phyloP scores from a whole-genome alignment of 2,888 invertebrate species.

The Agrotis segetum region DNA sequence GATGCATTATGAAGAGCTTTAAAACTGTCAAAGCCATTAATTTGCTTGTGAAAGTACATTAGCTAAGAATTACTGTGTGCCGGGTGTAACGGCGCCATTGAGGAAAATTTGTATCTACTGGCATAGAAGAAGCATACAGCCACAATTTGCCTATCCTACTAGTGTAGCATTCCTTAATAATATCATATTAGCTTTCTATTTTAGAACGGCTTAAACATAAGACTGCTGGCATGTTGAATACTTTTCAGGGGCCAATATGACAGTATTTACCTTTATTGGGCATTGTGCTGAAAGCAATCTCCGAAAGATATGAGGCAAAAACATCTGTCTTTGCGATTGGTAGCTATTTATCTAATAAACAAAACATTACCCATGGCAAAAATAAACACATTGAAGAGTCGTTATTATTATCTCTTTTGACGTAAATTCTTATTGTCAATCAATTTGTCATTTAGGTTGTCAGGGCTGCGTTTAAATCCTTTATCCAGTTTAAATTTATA shows the following conservation, averaged over 20 bases:
- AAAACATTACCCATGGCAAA: constrained; percentile 7
- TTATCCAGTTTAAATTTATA: too few relatives aligned
- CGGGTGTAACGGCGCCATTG: not conserved
- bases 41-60: constrained; percentile 17
- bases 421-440: not conserved
- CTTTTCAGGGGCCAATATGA: not conserved
- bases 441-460: not conserved
- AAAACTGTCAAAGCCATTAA: not conserved
- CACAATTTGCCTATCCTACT: not conserved
- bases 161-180: not conserved
- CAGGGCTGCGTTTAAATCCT: too few relatives aligned
- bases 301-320: not conserved
- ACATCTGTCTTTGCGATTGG: constrained; percentile 1
- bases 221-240: not conserved
- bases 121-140: not conserved
- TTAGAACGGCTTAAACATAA: not conserved
- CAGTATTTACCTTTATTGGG: constrained; percentile 73
- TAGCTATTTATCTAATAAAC: not conserved
- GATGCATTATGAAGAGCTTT: not conserved
- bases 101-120: not conserved
- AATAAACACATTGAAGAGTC: constrained; percentile 41
- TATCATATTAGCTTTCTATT: not conserved
- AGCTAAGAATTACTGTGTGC: not conserved
- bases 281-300: constrained; percentile 58
- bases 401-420: constrained; percentile 21